Evolutionary conservation across 2,113 vertebrate species (phyloP).

Genomic region (Geococcyx californianus): DNA sequence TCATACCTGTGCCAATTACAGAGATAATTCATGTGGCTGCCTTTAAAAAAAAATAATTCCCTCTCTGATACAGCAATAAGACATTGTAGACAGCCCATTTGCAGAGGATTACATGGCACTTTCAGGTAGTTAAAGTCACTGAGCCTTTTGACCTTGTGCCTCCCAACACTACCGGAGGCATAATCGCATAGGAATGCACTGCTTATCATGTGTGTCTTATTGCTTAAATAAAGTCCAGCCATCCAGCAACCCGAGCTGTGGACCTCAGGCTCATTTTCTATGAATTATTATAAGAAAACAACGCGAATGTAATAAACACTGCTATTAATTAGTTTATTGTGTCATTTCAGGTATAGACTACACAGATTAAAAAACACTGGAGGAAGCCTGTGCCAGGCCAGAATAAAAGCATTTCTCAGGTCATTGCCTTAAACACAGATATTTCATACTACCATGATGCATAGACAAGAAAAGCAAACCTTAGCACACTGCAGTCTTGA

Average conservation of each 20-base stretch:
- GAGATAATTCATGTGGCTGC: constrained; percentile 10
- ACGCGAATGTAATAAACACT: constrained; percentile 49
- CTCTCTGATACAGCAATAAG: constrained; percentile 23
- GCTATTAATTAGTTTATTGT: constrained; percentile 73
- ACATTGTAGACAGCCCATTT: constrained; percentile 43
- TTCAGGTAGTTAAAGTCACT: constrained; percentile 58
- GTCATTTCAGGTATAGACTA: constrained; percentile 61
- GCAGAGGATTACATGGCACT: constrained; percentile 55
- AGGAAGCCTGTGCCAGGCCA: constrained; percentile 17
- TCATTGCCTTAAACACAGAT: constrained; percentile 54
- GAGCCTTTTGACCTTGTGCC: constrained; percentile 58
- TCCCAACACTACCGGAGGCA: background rate
- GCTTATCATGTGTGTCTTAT: constrained; percentile 42
- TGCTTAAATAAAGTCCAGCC: constrained; percentile 49
- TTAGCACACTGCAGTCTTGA: background rate
- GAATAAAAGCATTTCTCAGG: constrained; percentile 68
- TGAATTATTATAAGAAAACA: constrained; percentile 21
- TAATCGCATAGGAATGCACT: background rate
- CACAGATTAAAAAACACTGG: constrained; percentile 52
- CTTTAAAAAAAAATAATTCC: constrained; percentile 48
- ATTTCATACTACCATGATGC: constrained; percentile 50
- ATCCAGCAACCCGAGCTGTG: constrained; percentile 26
- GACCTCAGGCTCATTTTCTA: constrained; percentile 27
- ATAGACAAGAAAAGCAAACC: constrained; percentile 54
- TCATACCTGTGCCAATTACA: constrained; percentile 10